Evolutionary conservation across 2,888 invertebrate genomes (phyloP).

Genomic region (Pterobdella sp.): DNA sequence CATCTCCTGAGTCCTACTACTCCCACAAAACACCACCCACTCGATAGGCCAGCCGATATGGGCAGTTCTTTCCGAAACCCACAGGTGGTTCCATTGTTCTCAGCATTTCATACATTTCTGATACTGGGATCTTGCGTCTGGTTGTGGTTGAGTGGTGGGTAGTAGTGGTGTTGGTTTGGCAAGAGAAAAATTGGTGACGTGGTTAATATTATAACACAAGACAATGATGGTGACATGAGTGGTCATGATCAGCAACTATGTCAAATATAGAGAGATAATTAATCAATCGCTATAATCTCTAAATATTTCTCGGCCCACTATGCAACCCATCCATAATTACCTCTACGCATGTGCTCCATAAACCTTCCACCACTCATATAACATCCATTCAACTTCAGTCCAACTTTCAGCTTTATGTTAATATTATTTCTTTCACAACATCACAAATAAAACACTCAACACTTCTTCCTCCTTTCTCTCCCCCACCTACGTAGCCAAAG

Average conservation of each 20-base stretch:
- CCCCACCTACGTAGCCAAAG: conserved; percentile 76
- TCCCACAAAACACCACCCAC: no score
- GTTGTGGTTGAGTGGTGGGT: no score
- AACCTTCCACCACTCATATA: no score
- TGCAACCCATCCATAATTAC: no score
- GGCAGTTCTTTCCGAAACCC: conserved; percentile 99
- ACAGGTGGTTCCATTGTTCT: conserved; percentile 98
- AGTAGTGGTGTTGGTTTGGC: no score
- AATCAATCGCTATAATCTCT: background rate
- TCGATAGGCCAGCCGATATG: conserved; percentile 94
- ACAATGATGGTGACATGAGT: no score
- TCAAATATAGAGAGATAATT: conserved; percentile 4
- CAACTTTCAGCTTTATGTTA: no score
- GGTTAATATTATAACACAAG: no score
- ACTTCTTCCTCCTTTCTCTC: conserved; percentile 32
- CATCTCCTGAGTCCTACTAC: background rate
- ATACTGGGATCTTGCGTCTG: conserved; percentile 14
- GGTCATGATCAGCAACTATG: no score
- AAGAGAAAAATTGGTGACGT: no score
- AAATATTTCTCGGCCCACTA: background rate
- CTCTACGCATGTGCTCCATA: no score
- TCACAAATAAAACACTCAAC: background rate
- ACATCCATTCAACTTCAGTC: no score
- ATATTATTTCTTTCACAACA: background rate
- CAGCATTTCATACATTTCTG: conserved; percentile 99